A percentile compares a stretch with the other conserved stretches of the same genome.
phyloP scores from a whole-genome alignment of 1,140 invertebrate genomes.

The Heliconius eleuchia region DNA sequence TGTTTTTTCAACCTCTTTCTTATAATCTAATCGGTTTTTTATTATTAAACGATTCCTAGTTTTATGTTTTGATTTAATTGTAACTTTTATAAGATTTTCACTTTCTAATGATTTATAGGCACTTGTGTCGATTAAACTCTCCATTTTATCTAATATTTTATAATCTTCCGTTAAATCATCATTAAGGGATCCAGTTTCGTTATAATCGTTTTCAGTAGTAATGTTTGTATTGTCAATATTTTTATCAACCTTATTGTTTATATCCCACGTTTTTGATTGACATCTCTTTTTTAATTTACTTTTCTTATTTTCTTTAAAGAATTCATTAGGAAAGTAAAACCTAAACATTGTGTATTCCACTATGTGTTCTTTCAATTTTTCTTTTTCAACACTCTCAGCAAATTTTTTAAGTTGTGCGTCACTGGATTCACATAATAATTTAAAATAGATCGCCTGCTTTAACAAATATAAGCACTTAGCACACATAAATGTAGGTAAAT shows the following conservation, averaged over 20 bases:
- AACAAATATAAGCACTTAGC: conserved; percentile 56
- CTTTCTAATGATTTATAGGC: background rate
- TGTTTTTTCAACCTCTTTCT: background rate
- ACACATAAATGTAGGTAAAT: conserved; percentile 62
- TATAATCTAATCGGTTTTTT: background rate
- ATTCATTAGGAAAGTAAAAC: conserved; percentile 48
- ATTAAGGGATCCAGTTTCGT: conserved; percentile 1
- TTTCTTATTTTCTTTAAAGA: background rate
- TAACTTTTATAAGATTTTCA: background rate
- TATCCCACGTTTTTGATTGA: conserved; percentile 10
- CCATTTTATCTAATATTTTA: conserved; percentile 33
- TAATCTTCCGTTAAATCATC: conserved; percentile 3
- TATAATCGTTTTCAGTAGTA: too few species aligned
- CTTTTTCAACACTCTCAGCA: conserved; percentile 32
- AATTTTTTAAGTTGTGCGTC: conserved; percentile 41
- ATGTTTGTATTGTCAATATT: too few species aligned
- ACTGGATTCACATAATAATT: conserved; percentile 61
- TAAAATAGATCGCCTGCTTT: conserved; percentile 65
- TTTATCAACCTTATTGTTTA: conserved; percentile 13
- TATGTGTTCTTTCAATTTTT: conserved; percentile 48
- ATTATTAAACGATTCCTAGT: background rate
- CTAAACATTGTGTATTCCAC: conserved; percentile 54
- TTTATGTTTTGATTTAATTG: background rate
- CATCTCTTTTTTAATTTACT: background rate
- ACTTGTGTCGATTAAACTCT: conserved; percentile 31